These are phyloP conservation scores for Camponotus vicinus DNA, from an alignment of 1,140 invertebrate genomes.

Conservation along the genomic window DNA sequence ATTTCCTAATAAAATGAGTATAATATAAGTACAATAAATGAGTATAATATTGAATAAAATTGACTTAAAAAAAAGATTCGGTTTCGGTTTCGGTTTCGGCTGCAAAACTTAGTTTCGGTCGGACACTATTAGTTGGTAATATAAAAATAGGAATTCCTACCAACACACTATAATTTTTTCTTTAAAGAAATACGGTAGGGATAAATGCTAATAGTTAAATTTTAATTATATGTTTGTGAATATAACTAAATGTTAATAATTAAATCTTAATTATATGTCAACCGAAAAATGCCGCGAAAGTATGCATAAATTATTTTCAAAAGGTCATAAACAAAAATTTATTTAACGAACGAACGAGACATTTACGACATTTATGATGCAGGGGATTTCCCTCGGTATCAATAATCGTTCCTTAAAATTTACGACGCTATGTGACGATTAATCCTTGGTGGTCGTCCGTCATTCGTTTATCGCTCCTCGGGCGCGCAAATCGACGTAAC, in stretches of 20 bases:
- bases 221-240: background rate
- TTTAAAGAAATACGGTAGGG: background rate
- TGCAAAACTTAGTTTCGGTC: too few relatives aligned
- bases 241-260: background rate
- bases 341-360: background rate
- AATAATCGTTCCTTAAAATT: slow-evolving; percentile 54
- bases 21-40: too few relatives aligned
- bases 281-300: background rate
- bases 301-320: slow-evolving; percentile 17
- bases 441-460: slow-evolving; percentile 29
- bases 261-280: slow-evolving; percentile 3
- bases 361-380: slow-evolving; percentile 37
- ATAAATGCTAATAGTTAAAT: slow-evolving; percentile 22
- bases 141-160: background rate
- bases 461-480: slow-evolving; percentile 39
- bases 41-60: too few relatives aligned
- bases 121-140: background rate
- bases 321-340: slow-evolving; percentile 35
- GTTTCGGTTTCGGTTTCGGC: too few relatives aligned
- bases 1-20: too few relatives aligned
- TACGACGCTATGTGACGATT: slow-evolving; percentile 51
- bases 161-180: background rate
- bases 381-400: slow-evolving; percentile 29
- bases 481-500: background rate
- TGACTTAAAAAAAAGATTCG: too few relatives aligned